Percentiles rank a stretch among this genome's conserved stretches.
These are phyloP conservation scores for Cyphomyrus discorhynchus DNA, from an alignment of 2,113 vertebrate genomes.

Conservation along the genomic window DNA sequence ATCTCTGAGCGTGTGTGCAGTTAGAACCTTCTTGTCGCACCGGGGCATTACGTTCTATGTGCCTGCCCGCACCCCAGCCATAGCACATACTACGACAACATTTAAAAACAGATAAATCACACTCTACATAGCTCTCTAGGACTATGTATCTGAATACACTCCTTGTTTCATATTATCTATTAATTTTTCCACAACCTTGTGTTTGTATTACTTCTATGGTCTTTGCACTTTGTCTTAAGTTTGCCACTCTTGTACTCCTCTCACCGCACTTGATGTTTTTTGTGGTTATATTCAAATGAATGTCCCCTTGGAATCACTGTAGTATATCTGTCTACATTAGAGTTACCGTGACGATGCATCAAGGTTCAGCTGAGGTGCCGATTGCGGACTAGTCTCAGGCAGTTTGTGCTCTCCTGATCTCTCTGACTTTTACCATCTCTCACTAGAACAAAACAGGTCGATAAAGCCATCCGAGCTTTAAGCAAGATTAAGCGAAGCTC, in stretches of 20 bases:
- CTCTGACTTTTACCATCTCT: neutral
- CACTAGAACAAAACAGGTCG: neutral
- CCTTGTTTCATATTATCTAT: neutral
- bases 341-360: neutral
- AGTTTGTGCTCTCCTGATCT: neutral
- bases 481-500: neutral
- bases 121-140: neutral
- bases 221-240: neutral
- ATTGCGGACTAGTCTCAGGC: neutral
- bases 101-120: neutral
- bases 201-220: neutral
- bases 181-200: neutral
- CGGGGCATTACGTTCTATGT: neutral
- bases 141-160: neutral
- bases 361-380: neutral
- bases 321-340: neutral
- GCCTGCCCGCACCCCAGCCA: neutral
- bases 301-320: neutral
- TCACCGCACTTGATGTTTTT: neutral
- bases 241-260: neutral
- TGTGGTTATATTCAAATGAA: neutral
- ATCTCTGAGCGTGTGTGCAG: neutral
- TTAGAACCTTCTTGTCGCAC: neutral
- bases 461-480: neutral
- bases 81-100: neutral